Evolutionary conservation across 2,113 vertebrate genomes (phyloP).

Genomic region (Callorhinus ursinus): DNA sequence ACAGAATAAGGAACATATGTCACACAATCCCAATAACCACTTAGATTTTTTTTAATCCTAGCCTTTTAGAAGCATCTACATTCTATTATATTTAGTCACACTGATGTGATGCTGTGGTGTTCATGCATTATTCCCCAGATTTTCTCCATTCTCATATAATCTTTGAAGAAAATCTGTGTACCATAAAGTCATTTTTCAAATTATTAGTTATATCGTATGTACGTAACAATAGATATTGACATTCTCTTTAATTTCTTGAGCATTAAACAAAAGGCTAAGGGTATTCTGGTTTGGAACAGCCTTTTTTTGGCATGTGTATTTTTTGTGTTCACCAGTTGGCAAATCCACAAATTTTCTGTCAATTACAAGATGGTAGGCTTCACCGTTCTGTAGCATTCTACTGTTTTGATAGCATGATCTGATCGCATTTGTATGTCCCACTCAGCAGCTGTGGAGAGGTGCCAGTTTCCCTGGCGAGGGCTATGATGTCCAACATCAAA

Average conservation of each 20-base stretch:
- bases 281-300: not conserved
- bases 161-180: not conserved
- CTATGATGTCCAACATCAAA: not conserved
- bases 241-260: not conserved
- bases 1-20: not conserved
- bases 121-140: not conserved
- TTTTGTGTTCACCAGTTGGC: not conserved
- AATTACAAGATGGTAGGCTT: not conserved
- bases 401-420: not conserved
- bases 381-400: not conserved
- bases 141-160: not conserved
- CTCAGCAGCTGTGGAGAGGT: not conserved
- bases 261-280: not conserved
- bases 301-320: not conserved
- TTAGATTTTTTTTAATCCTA: not conserved
- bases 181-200: not conserved
- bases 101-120: not conserved
- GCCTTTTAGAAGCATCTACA: not conserved
- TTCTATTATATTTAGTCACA: not conserved
- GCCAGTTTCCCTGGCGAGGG: slow-evolving; percentile 44
- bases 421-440: not conserved
- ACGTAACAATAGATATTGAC: not conserved
- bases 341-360: not conserved
- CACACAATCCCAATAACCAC: not conserved
- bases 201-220: not conserved